These are phyloP conservation scores for Craseonycteris thonglongyai DNA, from an alignment of 2,113 vertebrate species.

Conservation along the genomic window DNA sequence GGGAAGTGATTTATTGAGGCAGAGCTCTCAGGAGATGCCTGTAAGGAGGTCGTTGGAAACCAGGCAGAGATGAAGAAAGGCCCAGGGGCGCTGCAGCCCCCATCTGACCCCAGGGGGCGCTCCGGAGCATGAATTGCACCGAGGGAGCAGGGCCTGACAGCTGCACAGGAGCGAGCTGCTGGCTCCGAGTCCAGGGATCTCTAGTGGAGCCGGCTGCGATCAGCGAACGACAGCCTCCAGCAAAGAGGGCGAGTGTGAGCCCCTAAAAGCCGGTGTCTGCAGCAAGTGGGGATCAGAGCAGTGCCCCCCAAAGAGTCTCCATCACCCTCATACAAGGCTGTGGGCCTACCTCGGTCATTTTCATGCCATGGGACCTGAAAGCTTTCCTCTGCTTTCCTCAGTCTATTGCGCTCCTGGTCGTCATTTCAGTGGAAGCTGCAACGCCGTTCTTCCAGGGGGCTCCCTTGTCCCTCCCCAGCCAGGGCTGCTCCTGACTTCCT, in stretches of 20 bases:
- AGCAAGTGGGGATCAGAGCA: neutral
- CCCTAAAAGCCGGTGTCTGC: rapidly evolving
- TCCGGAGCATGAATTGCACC: neutral
- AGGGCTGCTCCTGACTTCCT: neutral
- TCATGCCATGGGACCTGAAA: neutral
- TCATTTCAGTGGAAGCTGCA: neutral
- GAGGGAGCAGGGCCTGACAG: rapidly evolving
- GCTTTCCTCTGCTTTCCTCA: no score
- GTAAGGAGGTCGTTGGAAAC: neutral
- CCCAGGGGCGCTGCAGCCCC: neutral
- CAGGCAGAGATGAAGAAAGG: neutral
- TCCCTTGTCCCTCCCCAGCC: neutral
- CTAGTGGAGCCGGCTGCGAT: rapidly evolving
- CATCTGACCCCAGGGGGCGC: neutral
- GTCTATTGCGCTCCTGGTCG: rapidly evolving
- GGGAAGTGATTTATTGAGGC: neutral
- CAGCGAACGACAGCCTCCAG: neutral
- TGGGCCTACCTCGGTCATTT: neutral
- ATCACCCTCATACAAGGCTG: rapidly evolving
- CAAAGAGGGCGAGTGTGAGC: neutral
- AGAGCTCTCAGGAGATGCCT: neutral
- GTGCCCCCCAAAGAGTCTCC: rapidly evolving
- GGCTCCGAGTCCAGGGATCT: neutral
- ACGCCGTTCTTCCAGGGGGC: neutral
- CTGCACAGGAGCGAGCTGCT: rapidly evolving